Percentiles rank a stretch among this genome's conserved stretches.
These are phyloP conservation scores for Cantharis lateralis DNA, from an alignment of 2,888 invertebrate species.

Conservation along the genomic window DNA sequence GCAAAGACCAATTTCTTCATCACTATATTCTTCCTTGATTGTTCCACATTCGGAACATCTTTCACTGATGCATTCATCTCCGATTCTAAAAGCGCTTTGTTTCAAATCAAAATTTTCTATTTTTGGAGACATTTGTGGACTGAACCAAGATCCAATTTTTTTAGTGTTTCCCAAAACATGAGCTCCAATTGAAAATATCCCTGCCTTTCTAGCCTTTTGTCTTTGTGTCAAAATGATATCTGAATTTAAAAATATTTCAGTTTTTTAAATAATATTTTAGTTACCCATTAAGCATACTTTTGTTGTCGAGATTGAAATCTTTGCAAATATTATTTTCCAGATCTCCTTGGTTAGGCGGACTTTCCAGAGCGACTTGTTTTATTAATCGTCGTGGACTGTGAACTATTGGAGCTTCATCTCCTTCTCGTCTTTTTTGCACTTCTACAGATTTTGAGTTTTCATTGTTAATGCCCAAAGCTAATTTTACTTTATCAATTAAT, in stretches of 20 bases:
- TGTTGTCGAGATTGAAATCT: constrained; percentile 47
- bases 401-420: not conserved
- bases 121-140: constrained; percentile 51
- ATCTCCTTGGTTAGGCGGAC: constrained; percentile 60
- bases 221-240: constrained; percentile 56
- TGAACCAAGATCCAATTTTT: constrained; percentile 62
- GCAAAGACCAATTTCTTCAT: constrained; percentile 93
- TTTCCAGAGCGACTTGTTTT: constrained; percentile 74
- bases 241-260: not conserved
- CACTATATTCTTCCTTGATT: constrained; percentile 89
- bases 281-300: constrained; percentile 40
- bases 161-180: constrained; percentile 60
- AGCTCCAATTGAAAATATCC: constrained; percentile 60
- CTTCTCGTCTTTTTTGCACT: constrained; percentile 32
- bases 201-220: constrained; percentile 61
- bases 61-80: constrained; percentile 73
- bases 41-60: constrained; percentile 91
- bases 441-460: constrained; percentile 43
- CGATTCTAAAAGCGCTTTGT: constrained; percentile 68
- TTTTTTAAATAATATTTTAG: not conserved
- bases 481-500: constrained; percentile 75
- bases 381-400: constrained; percentile 68
- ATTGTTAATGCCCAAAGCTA: constrained; percentile 66
- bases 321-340: constrained; percentile 45
- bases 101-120: constrained; percentile 55